Evolutionary conservation across 2,888 invertebrate species (phyloP), one percentile per base, ranked within the genome.

Genomic region (Hypena proboscidalis): DNA sequence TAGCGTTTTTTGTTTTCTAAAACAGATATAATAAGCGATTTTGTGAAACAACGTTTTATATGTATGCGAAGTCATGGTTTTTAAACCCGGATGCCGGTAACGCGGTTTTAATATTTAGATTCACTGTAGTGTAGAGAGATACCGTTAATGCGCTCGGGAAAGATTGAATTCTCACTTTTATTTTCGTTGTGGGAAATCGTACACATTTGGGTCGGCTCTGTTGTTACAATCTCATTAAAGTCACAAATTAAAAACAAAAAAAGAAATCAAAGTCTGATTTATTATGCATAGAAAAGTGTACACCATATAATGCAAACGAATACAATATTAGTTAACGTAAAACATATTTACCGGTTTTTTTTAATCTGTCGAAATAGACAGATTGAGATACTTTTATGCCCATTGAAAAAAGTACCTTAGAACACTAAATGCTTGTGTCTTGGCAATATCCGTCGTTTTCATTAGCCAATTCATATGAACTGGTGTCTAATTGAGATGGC

Each of bases 151-250:
- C 66, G 54, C 45, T 52, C 62, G 67, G 64, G 61, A 68, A 73
- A 79, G 73, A 86, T 85, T 83, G 77, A 77, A 83, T 82, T 78
- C 79, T 81, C 80, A 88, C 88, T 88, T 83, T 87, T 87, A 80
- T 77, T 89, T 89, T 88, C 83, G 65, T 63, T 78, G 76, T 85
- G 67, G 48, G 62, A 67, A 67, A 42, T 43, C 33, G 11, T 19
- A 59, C 35, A 64, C 61, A 60, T n/a, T n/a, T n/a, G 15, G 11
- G 29, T 8, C n/a, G 7, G 21, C 7, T 21, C n/a, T n/a, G n/a
- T n/a, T n/a, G n/a, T 17, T n/a, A n/a, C n/a, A n/a, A n/a, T n/a
- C n/a, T n/a, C n/a, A n/a, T n/a, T n/a, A n/a, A n/a, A n/a, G n/a
- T n/a, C n/a, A n/a, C n/a, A n/a, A n/a, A n/a, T n/a, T n/a, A n/a